Evolutionary conservation across 2,888 invertebrate species (phyloP).

Genomic region (Bellardia pandia): DNA sequence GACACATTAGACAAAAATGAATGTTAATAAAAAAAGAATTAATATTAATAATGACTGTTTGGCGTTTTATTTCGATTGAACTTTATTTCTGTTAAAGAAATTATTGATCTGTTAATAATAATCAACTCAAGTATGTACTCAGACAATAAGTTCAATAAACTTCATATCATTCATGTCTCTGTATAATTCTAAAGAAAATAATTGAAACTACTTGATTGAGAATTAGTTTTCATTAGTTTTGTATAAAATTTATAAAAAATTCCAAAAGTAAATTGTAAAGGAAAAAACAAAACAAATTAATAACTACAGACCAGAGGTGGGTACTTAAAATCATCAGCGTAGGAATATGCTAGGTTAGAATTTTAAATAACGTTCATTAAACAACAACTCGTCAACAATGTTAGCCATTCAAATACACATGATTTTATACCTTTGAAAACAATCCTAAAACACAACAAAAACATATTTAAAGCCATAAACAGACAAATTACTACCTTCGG

Average conservation of each 20-base stretch:
- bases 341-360: too few relatives aligned
- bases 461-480: too few relatives aligned
- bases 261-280: too few relatives aligned
- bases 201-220: not conserved
- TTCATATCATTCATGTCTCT: not conserved
- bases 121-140: not conserved
- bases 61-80: not conserved
- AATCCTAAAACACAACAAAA: too few relatives aligned
- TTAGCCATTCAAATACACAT: too few relatives aligned
- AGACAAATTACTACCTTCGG: too few relatives aligned
- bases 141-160: not conserved
- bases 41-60: conserved; percentile 49
- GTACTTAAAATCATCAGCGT: too few relatives aligned
- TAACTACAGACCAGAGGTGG: too few relatives aligned
- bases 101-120: conserved; percentile 16
- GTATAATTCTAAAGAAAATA: not conserved
- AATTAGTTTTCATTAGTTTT: conserved; percentile 12
- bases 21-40: conserved; percentile 55
- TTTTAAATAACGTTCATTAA: too few relatives aligned
- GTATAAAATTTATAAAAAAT: not conserved
- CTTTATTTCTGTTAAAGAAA: not conserved
- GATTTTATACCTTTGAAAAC: too few relatives aligned
- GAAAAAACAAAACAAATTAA: too few relatives aligned
- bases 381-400: too few relatives aligned
- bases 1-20: conserved; percentile 47